phyloP scores from a whole-genome alignment of 2,113 vertebrate genomes.

The Hippocampus abdominalis region DNA sequence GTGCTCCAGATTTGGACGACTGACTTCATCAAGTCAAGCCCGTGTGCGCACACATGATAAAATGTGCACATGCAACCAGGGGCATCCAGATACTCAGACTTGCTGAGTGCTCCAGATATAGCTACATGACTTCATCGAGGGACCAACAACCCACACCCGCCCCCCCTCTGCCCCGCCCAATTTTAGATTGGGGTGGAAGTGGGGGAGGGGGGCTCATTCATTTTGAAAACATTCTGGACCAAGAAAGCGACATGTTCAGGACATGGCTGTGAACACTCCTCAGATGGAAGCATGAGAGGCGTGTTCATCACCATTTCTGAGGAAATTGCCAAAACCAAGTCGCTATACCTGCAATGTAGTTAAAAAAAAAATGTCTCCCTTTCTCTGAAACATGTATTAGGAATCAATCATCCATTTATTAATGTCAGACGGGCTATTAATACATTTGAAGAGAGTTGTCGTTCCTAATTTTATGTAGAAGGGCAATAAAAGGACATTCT shows the following conservation, averaged over 20 bases:
- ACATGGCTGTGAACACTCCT: slow-evolving; percentile 13
- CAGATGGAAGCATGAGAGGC: neutral
- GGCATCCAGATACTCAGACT: slow-evolving; percentile 34
- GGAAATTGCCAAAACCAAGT: too few species aligned
- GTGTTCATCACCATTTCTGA: too few species aligned
- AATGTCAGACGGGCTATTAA: too few species aligned
- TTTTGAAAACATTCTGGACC: slow-evolving; percentile 56
- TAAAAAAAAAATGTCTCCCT: too few species aligned
- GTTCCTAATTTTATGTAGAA: too few species aligned
- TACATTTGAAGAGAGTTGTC: too few species aligned
- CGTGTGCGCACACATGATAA: slow-evolving; percentile 7
- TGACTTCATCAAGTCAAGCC: slow-evolving; percentile 52
- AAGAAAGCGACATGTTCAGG: slow-evolving; percentile 13
- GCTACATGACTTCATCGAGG: slow-evolving; percentile 65
- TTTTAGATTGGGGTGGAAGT: slow-evolving; percentile 21
- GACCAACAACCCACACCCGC: slow-evolving; percentile 4
- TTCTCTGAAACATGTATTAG: too few species aligned
- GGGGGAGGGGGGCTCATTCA: slow-evolving; percentile 50
- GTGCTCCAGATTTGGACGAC: slow-evolving; percentile 51
- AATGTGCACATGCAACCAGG: slow-evolving; percentile 7
- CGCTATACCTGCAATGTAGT: too few species aligned
- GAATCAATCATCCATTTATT: too few species aligned
- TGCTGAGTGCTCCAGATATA: slow-evolving; percentile 72
- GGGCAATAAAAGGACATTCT: too few species aligned
- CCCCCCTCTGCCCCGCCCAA: slow-evolving; percentile 12